Base-by-base conservation (phyloP, 2,797 vertebrate genomes). In the Acestrorhynchus altus region DNA sequence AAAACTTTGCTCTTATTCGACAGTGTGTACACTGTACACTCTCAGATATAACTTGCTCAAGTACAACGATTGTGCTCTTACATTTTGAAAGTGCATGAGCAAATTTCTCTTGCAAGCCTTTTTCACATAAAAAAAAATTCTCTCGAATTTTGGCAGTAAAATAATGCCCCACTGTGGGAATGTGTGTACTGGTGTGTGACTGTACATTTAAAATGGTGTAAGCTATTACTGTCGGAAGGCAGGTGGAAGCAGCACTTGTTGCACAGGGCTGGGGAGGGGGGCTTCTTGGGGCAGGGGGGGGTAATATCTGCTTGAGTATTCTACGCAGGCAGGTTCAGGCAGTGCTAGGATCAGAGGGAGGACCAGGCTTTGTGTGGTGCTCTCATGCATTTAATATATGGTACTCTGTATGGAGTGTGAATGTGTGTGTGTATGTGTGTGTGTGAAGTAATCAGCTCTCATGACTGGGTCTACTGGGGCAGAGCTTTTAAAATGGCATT, bases 401-500 rank as follows among this genome's bases (percentile, higher is more conserved):
- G n/a, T 35, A 44, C 35, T 64, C 15, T 61, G 26, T 16, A 15
- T 31, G 46, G 20, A 63, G 28, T 52, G 46, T 57, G 49, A 74
- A 56, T 72, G 40, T 74, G 46, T 57, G 49, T 54, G 24, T 67
- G 35, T 6, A 1, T 59, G 31, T 22, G 28, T 35, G 26, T 64
- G 70, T 63, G 64, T 68, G 63, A 40, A 57, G 8, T 65, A 52
- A 16, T 0, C 7, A 59, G 4, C 10, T 9, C 1, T 31, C 54
- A 47, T 49, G 54, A 31, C 24, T n/a, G 56, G 20, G 47, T 57
- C 54, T 18, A 98, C 92, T 98, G 96, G 0, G 97, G 97, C 86
- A 98, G 92, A 0, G 97, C 97, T 90, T 98, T 99, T 78, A 99
- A 94, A 85, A 99, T 98, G 87, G 96, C 97, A 0, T 99, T 99